A percentile compares a stretch with the other conserved stretches of the same genome.
phyloP scores from a whole-genome alignment of 2,888 invertebrate genomes.

The Diploptera punctata region DNA sequence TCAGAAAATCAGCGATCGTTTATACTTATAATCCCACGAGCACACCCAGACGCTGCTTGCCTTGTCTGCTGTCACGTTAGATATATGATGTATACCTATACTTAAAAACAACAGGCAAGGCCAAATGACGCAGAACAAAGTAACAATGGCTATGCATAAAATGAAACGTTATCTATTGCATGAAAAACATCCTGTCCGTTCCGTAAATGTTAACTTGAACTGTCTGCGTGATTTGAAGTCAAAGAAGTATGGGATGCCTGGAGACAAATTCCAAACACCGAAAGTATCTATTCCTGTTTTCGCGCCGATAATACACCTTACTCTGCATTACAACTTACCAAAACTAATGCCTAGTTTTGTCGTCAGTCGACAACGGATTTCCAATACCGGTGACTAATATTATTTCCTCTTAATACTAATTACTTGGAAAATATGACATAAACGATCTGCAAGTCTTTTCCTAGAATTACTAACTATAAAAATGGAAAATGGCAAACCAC shows the following conservation, averaged over 20 bases:
- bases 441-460: slow-evolving; percentile 41
- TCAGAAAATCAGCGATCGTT: not conserved
- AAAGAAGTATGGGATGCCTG: slow-evolving; percentile 28
- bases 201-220: slow-evolving; percentile 1
- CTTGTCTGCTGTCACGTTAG: not conserved
- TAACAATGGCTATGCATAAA: not conserved
- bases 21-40: not conserved
- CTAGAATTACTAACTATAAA: slow-evolving; percentile 39
- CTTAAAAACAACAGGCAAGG: not conserved
- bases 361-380: slow-evolving; percentile 39
- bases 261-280: slow-evolving; percentile 33
- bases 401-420: slow-evolving; percentile 39
- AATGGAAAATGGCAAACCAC: slow-evolving; percentile 41
- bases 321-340: slow-evolving; percentile 38
- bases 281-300: not conserved
- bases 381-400: slow-evolving; percentile 39
- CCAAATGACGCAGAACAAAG: not conserved
- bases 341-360: slow-evolving; percentile 36
- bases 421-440: slow-evolving; percentile 42
- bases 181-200: not conserved
- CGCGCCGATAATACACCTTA: slow-evolving; percentile 10
- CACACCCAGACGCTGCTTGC: slow-evolving; percentile 25
- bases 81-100: not conserved
- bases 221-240: slow-evolving; percentile 28
- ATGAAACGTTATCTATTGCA: not conserved